Percentiles rank a stretch among this genome's conserved stretches.
phyloP scores from a whole-genome alignment of 2,113 vertebrate species.

The Hymenochirus boettgeri region DNA sequence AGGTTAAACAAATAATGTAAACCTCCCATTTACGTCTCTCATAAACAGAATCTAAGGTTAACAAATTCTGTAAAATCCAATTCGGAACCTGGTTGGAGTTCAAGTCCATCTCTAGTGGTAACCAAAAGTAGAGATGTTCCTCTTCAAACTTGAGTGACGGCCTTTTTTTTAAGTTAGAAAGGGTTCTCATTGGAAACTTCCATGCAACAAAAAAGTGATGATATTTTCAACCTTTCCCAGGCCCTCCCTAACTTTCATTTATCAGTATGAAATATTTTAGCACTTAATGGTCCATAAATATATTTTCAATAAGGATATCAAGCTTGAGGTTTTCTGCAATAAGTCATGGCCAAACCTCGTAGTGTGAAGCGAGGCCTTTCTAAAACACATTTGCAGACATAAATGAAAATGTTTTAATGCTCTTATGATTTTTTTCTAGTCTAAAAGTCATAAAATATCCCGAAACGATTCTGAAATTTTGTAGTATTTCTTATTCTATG shows the following conservation, averaged over 20 bases:
- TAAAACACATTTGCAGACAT: slow-evolving; percentile 37
- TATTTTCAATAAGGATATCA: slow-evolving; percentile 43
- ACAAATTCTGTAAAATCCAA: too few relatives aligned
- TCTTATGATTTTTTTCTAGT: slow-evolving; percentile 36
- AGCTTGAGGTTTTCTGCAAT: slow-evolving; percentile 34
- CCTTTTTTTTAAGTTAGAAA: too few relatives aligned
- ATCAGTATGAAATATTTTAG: slow-evolving; percentile 36
- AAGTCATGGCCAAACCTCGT: slow-evolving; percentile 26
- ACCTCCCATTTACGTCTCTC: too few relatives aligned
- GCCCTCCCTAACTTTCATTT: slow-evolving; percentile 8
- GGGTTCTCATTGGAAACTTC: too few relatives aligned
- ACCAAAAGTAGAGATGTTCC: too few relatives aligned
- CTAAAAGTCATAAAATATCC: slow-evolving; percentile 39
- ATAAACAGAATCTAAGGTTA: too few relatives aligned
- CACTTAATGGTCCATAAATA: slow-evolving; percentile 38
- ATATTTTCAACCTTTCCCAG: not conserved
- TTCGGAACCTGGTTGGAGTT: too few relatives aligned
- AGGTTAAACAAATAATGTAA: too few relatives aligned
- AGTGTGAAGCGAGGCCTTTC: slow-evolving; percentile 14
- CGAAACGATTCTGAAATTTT: slow-evolving; percentile 39
- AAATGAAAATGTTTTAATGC: slow-evolving; percentile 44
- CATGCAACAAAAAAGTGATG: too few relatives aligned
- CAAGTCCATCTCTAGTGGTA: too few relatives aligned
- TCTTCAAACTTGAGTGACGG: too few relatives aligned
- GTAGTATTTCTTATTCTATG: slow-evolving; percentile 40